These are phyloP conservation scores for Corythoichthys haematopterus DNA, from an alignment of 2,113 vertebrate genomes.

Conservation along the genomic window DNA sequence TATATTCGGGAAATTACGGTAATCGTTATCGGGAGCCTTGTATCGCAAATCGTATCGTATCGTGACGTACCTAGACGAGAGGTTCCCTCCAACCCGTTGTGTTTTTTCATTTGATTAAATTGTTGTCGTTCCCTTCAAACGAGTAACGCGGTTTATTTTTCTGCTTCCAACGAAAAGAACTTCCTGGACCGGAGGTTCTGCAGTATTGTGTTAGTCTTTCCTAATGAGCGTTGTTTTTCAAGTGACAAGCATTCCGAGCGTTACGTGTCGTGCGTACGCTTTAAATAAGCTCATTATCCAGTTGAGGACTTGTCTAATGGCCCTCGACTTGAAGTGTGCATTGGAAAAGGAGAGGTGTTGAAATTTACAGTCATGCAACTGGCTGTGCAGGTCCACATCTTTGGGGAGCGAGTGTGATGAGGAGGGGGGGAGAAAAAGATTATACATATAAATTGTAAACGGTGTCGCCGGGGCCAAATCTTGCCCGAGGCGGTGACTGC, in stretches of 20 bases:
- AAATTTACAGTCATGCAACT: conserved; percentile 48
- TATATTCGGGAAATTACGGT: no score
- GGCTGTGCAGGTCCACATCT: conserved; percentile 56
- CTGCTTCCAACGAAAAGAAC: not conserved
- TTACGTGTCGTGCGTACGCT: not conserved
- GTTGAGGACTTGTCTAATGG: conserved; percentile 41
- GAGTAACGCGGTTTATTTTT: not conserved
- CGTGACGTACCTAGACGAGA: no score
- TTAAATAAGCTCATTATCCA: conserved; percentile 22
- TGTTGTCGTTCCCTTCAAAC: no score
- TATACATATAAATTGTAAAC: conserved; percentile 96
- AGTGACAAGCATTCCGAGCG: not conserved
- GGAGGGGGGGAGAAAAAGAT: conserved; percentile 30
- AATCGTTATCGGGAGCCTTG: no score
- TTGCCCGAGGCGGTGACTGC: conserved; percentile 82
- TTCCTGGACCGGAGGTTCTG: not conserved
- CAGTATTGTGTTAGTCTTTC: not conserved
- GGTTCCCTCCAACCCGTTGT: no score
- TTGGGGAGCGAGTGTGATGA: conserved; percentile 19
- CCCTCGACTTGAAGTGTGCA: conserved; percentile 50
- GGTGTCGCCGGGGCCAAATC: conserved; percentile 82
- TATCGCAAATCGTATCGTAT: no score
- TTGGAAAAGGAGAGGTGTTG: conserved; percentile 48
- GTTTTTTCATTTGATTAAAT: no score
- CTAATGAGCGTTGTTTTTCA: not conserved